phyloP scores from a whole-genome alignment of 2,888 invertebrate genomes.

The Cremastobaeus sp. region DNA sequence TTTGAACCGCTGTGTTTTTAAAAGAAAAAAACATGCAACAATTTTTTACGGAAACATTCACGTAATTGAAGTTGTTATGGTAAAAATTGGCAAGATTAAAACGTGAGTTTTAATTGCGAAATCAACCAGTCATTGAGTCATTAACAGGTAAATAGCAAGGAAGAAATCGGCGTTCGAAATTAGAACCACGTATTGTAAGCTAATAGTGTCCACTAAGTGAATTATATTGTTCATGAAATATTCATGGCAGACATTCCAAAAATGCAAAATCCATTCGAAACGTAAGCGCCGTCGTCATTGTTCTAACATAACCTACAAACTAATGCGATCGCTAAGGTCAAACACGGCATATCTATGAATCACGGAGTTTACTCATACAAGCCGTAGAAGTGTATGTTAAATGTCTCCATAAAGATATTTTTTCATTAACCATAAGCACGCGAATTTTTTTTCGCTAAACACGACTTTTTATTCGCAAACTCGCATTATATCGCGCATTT shows the following conservation, averaged over 20 bases:
- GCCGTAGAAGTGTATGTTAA: conserved; percentile 2
- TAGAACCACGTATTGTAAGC: no score
- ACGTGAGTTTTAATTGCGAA: no score
- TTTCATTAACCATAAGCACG: background rate
- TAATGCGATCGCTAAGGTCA: conserved; percentile 13
- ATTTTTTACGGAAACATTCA: no score
- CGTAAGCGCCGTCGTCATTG: conserved; percentile 20
- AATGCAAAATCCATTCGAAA: conserved; percentile 19
- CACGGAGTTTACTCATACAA: conserved; percentile 1
- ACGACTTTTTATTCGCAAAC: background rate
- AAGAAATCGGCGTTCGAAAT: no score
- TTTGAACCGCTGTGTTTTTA: no score
- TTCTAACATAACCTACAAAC: conserved; percentile 13
- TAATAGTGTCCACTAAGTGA: conserved; percentile 1
- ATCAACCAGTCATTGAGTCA: no score
- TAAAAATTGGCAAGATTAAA: no score
- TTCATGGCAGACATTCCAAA: conserved; percentile 16
- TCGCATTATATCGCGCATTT: background rate
- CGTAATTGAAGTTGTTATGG: no score
- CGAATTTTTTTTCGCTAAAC: background rate
- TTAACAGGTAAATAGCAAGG: no score
- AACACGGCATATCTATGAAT: conserved; percentile 15
- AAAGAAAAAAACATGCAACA: no score
- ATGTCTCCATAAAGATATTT: conserved; percentile 11
- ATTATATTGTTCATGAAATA: conserved; percentile 27